Evolutionary conservation across 2,888 invertebrate genomes (phyloP).

Genomic region (Hypolimnas misippus): DNA sequence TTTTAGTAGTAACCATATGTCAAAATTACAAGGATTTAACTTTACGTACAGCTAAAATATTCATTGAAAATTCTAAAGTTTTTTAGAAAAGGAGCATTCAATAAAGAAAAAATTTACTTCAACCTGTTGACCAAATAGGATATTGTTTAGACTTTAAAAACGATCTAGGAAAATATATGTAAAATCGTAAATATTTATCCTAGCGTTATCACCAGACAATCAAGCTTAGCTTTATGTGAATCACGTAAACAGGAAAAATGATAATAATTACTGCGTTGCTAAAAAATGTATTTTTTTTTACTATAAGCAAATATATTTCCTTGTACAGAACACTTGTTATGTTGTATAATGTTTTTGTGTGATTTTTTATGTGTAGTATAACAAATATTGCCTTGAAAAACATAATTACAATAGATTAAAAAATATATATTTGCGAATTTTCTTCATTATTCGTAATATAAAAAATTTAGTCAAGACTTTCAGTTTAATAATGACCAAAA

Average conservation of each 20-base stretch:
- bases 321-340: background rate
- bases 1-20: no score
- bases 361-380: background rate
- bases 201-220: conserved; percentile 19
- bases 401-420: background rate
- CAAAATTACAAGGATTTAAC: no score
- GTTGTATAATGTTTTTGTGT: background rate
- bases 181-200: background rate
- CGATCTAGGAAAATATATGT: background rate
- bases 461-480: no score
- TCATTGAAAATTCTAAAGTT: no score
- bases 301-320: conserved; percentile 12
- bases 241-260: conserved; percentile 20
- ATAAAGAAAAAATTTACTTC: no score
- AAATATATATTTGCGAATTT: no score
- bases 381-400: no score
- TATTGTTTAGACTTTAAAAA: background rate
- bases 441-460: no score
- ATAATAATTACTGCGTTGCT: conserved; percentile 12
- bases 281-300: conserved; percentile 7
- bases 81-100: no score
- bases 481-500: no score
- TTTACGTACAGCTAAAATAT: no score
- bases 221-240: conserved; percentile 8
- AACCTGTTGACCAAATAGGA: no score